Evolutionary conservation across 2,888 invertebrate species (phyloP).

Genomic region (Chymomyza fuscimana): DNA sequence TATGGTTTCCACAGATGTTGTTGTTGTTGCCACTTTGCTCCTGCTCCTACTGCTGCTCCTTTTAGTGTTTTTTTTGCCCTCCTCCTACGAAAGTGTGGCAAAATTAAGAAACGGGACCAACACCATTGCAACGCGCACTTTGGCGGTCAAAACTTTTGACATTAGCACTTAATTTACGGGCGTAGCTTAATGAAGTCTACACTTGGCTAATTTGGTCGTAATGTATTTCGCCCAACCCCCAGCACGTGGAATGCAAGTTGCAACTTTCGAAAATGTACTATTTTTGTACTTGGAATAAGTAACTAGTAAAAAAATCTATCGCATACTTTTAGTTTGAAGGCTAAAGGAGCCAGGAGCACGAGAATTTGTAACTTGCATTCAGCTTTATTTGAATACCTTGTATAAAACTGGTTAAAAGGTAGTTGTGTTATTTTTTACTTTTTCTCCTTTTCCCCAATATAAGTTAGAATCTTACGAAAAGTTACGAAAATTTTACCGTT

Average conservation of each 20-base stretch:
- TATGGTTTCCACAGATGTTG: constrained; percentile 33
- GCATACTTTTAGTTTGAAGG: neutral
- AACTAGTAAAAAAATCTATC: neutral
- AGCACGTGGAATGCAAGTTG: neutral
- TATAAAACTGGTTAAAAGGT: too few species aligned
- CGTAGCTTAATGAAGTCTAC: constrained; percentile 75
- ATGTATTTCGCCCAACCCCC: constrained; percentile 31
- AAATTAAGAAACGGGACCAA: constrained; percentile 18
- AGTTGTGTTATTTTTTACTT: too few species aligned
- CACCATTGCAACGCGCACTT: constrained; percentile 56
- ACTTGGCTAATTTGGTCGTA: constrained; percentile 71
- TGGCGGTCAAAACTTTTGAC: constrained; percentile 69
- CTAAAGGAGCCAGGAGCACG: neutral
- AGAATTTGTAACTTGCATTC: neutral
- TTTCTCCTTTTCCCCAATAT: too few species aligned
- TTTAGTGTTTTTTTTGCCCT: constrained; percentile 36
- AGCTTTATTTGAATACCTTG: too few species aligned
- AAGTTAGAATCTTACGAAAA: too few species aligned
- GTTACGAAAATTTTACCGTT: too few species aligned
- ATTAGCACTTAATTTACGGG: constrained; percentile 74
- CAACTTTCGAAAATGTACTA: constrained; percentile 1
- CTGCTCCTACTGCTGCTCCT: constrained; percentile 27
- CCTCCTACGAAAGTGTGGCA: constrained; percentile 56
- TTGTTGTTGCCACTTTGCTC: constrained; percentile 3
- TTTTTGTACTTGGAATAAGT: neutral